Percentiles rank a stretch among this genome's conserved stretches.
Evolutionary conservation across 2,888 invertebrate genomes (phyloP).

Genomic region (Platerodrilus igneus): DNA sequence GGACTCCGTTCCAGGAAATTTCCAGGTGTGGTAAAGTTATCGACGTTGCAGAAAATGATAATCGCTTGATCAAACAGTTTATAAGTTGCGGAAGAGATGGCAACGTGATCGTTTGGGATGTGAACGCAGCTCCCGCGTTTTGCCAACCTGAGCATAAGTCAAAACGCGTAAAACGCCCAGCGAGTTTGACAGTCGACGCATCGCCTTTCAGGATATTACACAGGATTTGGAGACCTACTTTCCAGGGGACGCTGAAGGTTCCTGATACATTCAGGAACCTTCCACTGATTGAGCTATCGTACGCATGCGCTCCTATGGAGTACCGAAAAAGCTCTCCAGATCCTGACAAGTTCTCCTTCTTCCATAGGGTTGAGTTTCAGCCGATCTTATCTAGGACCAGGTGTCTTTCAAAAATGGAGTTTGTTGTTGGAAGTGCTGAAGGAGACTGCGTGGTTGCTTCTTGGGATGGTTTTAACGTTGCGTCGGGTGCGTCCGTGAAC

Average conservation of each 20-base stretch:
- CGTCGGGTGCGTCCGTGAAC: conserved; percentile 56
- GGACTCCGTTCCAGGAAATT: conserved; percentile 58
- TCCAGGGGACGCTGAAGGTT: conserved; percentile 50
- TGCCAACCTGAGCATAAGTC: no score
- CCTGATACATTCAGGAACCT: conserved; percentile 36
- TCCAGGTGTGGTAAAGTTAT: conserved; percentile 56
- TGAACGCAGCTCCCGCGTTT: conserved; percentile 49
- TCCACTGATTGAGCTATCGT: conserved; percentile 39
- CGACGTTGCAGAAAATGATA: conserved; percentile 41
- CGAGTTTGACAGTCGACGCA: conserved; percentile 55
- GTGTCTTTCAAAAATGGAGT: conserved; percentile 10
- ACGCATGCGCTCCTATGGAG: conserved; percentile 43
- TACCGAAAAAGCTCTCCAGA: conserved; percentile 37
- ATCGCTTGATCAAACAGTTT: conserved; percentile 55
- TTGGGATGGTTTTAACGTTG: conserved; percentile 66
- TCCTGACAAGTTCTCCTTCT: conserved; percentile 15
- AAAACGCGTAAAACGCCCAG: conserved; percentile 49
- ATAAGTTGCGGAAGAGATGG: conserved; percentile 64
- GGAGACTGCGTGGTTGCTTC: conserved; percentile 40
- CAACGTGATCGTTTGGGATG: conserved; percentile 65
- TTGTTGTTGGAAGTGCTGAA: conserved; percentile 35
- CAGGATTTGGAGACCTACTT: conserved; percentile 59
- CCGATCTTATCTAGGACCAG: conserved; percentile 11
- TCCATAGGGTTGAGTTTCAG: conserved; percentile 21
- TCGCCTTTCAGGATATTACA: conserved; percentile 60